Base-by-base conservation (phyloP, 1,140 invertebrate species). In the Drosophila suzukii region DNA sequence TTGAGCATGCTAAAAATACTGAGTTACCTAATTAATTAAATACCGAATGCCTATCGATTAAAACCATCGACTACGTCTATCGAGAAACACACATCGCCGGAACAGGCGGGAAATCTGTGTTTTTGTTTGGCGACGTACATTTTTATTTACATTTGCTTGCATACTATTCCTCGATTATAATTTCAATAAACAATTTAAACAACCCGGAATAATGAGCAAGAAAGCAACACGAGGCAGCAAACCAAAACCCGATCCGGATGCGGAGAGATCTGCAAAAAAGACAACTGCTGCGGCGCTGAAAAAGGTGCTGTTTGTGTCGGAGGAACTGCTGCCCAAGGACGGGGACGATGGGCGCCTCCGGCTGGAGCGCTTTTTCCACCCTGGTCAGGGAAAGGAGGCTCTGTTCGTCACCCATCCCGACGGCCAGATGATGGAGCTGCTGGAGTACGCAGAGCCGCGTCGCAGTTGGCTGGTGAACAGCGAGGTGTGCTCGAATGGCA, bases 401-500 rank as follows among this genome's bases (percentile, higher is more conserved):
- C 53, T 88, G 38, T 92, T 90, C 54, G 44, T 91, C 13, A 85
- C 83, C 24, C 62, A 70, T 44, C 39, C 78, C 8, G 73, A 92
- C 92, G 50, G 93, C 84, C 15, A 93, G 27, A 55, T 96, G 20
- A 94, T 95, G 91, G 95, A 96, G 88, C 93, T 96, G 50, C 81
- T 95, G 47, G 95, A 95, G 41, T 96, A 95, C 72, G 93, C 93
- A 36, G 95, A 96, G 82, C 94, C 93, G 24, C 94, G 94, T 67
- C 93, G 95, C 60, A 96, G 95, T 15, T 96, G 95, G 95, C 94
- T 96, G 62, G 94, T 96, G 32, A 94, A 95, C 80, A 94, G 95
- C 58, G 94, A 94, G 80, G 95, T 96, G 0, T 96, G 95, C 91
- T 96, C 95, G 47, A 95, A 96, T 93, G 96, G 96, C 27, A 96